A percentile compares a stretch with the other conserved stretches of the same genome.
Conservation (phyloP, 2,797 vertebrate species). For the Spinus pinus region DNA sequence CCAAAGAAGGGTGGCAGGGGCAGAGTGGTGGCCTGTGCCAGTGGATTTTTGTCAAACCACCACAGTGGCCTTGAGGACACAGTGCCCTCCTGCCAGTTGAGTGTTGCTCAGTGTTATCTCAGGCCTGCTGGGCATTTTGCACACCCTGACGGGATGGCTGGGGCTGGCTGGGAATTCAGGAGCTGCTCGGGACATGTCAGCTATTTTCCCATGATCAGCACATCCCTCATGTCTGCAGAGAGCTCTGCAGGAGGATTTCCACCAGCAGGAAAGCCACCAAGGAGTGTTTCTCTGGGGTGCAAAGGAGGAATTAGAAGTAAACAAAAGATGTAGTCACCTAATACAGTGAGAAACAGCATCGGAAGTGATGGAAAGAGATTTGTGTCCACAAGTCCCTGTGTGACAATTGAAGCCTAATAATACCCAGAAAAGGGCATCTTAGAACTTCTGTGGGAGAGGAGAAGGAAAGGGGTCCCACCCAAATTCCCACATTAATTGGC, state of each 20-base stretch:
- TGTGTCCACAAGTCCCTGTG: not conserved
- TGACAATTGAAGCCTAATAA: not conserved
- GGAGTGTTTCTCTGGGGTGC: not conserved
- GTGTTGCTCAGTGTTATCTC: not conserved
- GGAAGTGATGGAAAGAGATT: not conserved
- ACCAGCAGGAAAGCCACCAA: not conserved
- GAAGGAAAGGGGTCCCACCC: not conserved
- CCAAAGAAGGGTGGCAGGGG: not conserved
- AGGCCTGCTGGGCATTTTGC: accelerated
- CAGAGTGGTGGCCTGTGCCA: not conserved
- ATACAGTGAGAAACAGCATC: not conserved
- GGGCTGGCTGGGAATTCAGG: not conserved
- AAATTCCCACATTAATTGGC: not conserved
- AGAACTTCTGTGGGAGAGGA: not conserved
- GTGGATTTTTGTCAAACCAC: not conserved
- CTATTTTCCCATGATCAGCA: not conserved
- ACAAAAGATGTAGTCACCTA: not conserved
- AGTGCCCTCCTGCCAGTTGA: not conserved
- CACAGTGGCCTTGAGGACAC: not conserved
- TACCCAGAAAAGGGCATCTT: not conserved
- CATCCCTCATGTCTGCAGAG: not conserved
- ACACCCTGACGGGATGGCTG: not conserved
- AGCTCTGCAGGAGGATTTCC: not conserved
- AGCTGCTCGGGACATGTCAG: not conserved
- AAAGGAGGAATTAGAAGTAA: constrained; percentile 2